These are phyloP conservation scores for Phrynosoma blainvillii DNA, from an alignment of 2,113 vertebrate genomes.

Conservation along the genomic window DNA sequence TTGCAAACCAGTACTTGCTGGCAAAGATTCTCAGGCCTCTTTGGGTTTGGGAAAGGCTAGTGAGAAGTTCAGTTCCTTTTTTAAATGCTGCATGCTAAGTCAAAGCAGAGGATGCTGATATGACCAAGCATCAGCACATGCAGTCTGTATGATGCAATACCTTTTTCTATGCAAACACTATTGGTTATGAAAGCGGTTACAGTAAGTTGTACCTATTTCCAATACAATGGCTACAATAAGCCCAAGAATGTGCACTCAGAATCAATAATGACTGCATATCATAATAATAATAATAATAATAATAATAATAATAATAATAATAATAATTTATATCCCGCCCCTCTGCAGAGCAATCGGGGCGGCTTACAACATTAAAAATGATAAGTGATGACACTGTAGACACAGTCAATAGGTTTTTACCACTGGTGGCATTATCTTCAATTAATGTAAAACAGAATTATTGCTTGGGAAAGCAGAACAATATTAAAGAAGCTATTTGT, in stretches of 20 bases:
- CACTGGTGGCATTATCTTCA: not conserved
- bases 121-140: not conserved
- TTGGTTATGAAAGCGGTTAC: not conserved
- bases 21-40: too few species aligned
- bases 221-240: not conserved
- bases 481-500: not conserved
- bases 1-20: not conserved
- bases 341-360: too few species aligned
- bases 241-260: not conserved
- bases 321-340: too few species aligned
- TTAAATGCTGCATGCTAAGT: not conserved
- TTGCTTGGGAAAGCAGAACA: not conserved
- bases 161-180: not conserved
- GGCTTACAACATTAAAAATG: too few species aligned
- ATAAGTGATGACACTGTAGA: not conserved
- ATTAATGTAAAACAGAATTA: not conserved
- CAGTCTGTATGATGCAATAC: not conserved
- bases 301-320: too few species aligned
- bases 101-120: not conserved
- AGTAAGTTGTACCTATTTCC: not conserved
- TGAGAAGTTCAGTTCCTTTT: not conserved
- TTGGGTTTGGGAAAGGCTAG: not conserved
- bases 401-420: not conserved
- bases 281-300: too few species aligned
- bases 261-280: not conserved